Percentiles rank a stretch among this genome's conserved stretches.
These are phyloP conservation scores for Gyrodactylus bullatarudis DNA, from an alignment of 1,140 invertebrate genomes.

Conservation along the genomic window DNA sequence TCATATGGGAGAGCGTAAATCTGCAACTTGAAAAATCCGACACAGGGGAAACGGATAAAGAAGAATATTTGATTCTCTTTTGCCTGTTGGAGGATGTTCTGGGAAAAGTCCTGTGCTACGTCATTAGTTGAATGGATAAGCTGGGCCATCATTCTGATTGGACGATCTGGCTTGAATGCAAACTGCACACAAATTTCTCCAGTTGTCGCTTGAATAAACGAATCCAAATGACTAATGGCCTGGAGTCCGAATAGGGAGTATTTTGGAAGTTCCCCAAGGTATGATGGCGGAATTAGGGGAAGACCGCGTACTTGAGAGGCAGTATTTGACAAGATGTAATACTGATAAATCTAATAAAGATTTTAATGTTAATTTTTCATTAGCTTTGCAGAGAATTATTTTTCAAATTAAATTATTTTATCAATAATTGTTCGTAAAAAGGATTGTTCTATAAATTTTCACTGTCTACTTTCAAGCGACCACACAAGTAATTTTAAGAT, in stretches of 20 bases:
- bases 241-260: constrained; percentile 15
- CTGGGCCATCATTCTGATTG: constrained; percentile 1
- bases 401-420: no score
- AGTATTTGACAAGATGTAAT: neutral
- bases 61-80: constrained; percentile 13
- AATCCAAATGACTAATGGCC: constrained; percentile 15
- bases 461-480: no score
- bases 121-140: constrained; percentile 1
- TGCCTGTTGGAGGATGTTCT: constrained; percentile 14
- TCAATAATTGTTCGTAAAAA: no score
- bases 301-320: constrained; percentile 9
- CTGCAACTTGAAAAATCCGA: constrained; percentile 19
- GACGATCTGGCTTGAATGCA: neutral
- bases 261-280: constrained; percentile 16
- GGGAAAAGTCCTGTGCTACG: neutral
- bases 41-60: constrained; percentile 12
- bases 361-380: no score
- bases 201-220: constrained; percentile 14
- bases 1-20: constrained; percentile 16
- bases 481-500: no score
- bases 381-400: no score
- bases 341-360: neutral
- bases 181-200: constrained; percentile 10
- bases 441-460: no score
- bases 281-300: constrained; percentile 16